Evolutionary conservation across 2,113 vertebrate genomes (phyloP).

Genomic region (Tupaia chinensis): DNA sequence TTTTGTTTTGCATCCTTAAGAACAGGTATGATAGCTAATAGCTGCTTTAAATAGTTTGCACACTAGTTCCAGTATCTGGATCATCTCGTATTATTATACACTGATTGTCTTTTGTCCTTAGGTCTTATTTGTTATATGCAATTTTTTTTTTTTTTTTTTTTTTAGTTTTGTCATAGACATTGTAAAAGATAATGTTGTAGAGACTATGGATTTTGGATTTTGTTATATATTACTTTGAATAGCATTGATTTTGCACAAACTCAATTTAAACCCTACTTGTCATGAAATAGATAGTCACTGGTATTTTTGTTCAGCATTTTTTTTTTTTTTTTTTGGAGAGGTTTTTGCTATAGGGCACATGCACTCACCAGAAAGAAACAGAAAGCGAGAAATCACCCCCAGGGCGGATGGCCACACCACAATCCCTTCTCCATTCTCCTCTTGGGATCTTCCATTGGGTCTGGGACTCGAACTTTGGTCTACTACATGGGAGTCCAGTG

Average conservation of each 20-base stretch:
- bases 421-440: too few relatives aligned
- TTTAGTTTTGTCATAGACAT: not conserved
- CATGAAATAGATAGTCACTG: accelerated
- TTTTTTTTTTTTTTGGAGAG: not conserved
- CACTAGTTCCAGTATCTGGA: not conserved
- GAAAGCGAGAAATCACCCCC: too few relatives aligned
- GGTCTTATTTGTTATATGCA: too few relatives aligned
- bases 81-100: not conserved
- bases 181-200: not conserved
- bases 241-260: not conserved
- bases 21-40: not conserved
- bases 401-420: too few relatives aligned
- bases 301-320: not conserved
- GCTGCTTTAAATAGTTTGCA: not conserved
- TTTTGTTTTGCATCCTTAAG: not conserved
- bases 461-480: too few relatives aligned
- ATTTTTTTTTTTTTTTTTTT: not conserved
- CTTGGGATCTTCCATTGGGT: too few relatives aligned
- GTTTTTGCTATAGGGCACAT: too few relatives aligned
- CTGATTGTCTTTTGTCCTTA: not conserved
- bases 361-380: too few relatives aligned
- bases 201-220: not conserved
- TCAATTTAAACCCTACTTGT: not conserved
- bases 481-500: too few relatives aligned
- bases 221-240: not conserved